phyloP scores from a whole-genome alignment of 1,140 invertebrate species.

The Antheraea pernyi region DNA sequence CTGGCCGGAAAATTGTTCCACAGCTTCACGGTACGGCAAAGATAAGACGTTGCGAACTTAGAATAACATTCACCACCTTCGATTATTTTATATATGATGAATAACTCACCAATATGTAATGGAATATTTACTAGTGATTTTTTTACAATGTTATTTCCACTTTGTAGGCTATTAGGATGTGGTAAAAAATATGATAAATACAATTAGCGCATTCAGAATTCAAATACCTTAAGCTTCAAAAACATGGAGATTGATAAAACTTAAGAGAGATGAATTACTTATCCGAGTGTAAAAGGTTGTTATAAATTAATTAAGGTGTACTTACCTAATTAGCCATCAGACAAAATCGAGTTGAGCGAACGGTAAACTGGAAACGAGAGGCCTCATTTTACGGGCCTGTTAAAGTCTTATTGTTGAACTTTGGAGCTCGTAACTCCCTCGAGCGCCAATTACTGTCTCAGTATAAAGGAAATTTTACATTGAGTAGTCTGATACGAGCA shows the following conservation, averaged over 20 bases:
- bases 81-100: too few species aligned
- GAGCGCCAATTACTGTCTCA: conserved; percentile 23
- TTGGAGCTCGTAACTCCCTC: conserved; percentile 38
- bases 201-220: not conserved
- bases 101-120: too few species aligned
- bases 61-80: too few species aligned
- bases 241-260: not conserved
- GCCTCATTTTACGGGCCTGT: conserved; percentile 51
- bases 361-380: conserved; percentile 40
- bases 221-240: not conserved
- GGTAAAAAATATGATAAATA: not conserved
- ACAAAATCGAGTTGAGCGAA: conserved; percentile 32
- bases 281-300: conserved; percentile 29
- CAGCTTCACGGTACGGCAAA: too few species aligned
- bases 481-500: conserved; percentile 11
- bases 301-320: conserved; percentile 37
- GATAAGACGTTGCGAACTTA: too few species aligned
- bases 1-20: too few species aligned
- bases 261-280: conserved; percentile 22
- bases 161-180: too few species aligned
- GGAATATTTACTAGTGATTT: too few species aligned
- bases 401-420: conserved; percentile 65
- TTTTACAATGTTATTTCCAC: too few species aligned
- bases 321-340: conserved; percentile 40
- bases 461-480: conserved; percentile 21